Percentiles rank a stretch among this genome's conserved stretches.
These are phyloP conservation scores for Gallinago jamesoni DNA, from an alignment of 2,113 vertebrate genomes.

Conservation along the genomic window DNA sequence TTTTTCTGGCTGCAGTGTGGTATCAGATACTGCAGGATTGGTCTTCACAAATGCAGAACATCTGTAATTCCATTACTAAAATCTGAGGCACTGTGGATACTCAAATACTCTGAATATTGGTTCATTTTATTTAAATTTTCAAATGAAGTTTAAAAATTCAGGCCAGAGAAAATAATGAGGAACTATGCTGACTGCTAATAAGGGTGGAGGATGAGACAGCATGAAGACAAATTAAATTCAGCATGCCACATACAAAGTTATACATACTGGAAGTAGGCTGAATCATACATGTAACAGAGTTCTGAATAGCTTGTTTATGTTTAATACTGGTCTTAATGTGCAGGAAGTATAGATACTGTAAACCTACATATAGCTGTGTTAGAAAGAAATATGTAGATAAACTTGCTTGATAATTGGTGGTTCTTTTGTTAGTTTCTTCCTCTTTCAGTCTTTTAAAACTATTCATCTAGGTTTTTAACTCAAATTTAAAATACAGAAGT, in stretches of 20 bases:
- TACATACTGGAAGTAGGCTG: not conserved
- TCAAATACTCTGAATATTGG: not conserved
- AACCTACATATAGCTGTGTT: not conserved
- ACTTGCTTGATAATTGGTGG: not conserved
- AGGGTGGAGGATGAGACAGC: not conserved
- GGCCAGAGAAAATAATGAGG: not conserved
- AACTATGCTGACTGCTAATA: not conserved
- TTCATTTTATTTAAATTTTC: conserved; percentile 1
- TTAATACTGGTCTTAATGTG: not conserved
- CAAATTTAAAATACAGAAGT: not conserved
- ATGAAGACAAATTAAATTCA: not conserved
- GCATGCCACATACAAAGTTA: not conserved
- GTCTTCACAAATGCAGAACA: not conserved
- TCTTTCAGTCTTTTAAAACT: not conserved
- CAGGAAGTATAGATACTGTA: not conserved
- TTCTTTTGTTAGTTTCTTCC: not conserved
- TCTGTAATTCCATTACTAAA: not conserved
- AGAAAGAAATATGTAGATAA: not conserved
- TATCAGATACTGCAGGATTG: not conserved
- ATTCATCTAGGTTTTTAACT: accelerated
- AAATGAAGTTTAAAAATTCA: not conserved
- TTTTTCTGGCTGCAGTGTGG: not conserved
- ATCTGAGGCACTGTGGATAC: not conserved
- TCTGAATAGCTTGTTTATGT: not conserved
- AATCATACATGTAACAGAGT: not conserved